Evolutionary conservation across 2,113 vertebrate genomes (phyloP).

Genomic region (Stegastes partitus): DNA sequence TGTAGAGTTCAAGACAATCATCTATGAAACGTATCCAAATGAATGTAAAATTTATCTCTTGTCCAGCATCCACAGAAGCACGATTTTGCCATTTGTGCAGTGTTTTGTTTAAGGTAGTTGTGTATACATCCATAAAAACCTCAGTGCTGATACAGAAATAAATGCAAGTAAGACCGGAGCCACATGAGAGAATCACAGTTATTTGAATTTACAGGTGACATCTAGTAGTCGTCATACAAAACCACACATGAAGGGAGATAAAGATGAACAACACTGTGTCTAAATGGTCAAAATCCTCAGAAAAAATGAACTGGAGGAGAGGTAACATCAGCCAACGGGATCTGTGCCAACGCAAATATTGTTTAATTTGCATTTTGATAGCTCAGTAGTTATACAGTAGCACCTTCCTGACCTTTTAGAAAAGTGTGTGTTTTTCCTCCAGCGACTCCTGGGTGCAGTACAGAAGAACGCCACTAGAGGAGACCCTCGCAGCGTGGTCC

Average conservation of each 20-base stretch:
- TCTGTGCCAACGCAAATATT: neutral
- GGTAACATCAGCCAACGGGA: neutral
- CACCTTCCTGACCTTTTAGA: neutral
- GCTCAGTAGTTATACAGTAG: neutral
- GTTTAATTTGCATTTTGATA: neutral
- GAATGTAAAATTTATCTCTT: too few relatives aligned
- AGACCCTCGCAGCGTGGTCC: conserved; percentile 86
- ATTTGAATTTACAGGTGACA: too few relatives aligned
- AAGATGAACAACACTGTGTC: neutral
- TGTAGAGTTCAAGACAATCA: too few relatives aligned
- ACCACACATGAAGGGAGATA: neutral
- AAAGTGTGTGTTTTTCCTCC: neutral
- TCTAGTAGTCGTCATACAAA: too few relatives aligned
- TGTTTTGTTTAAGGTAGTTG: too few relatives aligned
- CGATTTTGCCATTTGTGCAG: too few relatives aligned
- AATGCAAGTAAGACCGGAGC: neutral
- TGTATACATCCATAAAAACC: too few relatives aligned
- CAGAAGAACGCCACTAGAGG: conserved; percentile 86
- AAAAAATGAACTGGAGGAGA: neutral
- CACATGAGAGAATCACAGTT: too few relatives aligned
- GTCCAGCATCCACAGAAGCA: too few relatives aligned
- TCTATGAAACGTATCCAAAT: too few relatives aligned
- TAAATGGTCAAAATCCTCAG: neutral
- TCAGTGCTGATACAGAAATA: neutral
- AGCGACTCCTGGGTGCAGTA: conserved; percentile 87